phyloP scores from a whole-genome alignment of 2,888 invertebrate species.

The Morpho deidamia region DNA sequence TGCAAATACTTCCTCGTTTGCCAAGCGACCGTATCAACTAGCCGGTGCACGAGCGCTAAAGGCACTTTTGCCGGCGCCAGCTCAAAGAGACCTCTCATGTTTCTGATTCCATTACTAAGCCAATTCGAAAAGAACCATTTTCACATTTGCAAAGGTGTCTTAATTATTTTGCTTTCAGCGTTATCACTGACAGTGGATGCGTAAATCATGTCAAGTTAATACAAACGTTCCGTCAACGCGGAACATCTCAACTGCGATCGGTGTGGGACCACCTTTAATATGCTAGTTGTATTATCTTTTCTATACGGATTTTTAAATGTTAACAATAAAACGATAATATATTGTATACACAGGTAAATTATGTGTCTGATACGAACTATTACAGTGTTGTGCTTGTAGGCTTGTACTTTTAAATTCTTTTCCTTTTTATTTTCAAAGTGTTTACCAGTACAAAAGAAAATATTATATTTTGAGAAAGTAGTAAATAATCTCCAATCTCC shows the following conservation, averaged over 20 bases:
- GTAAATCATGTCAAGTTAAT: constrained; percentile 54
- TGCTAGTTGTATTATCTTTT: constrained; percentile 10
- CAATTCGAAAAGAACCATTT: constrained; percentile 24
- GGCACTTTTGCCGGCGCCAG: constrained; percentile 42
- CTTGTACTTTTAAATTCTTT: neutral
- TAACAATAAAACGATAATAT: no score
- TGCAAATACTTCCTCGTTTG: constrained; percentile 46
- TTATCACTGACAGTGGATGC: constrained; percentile 40
- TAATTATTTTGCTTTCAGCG: constrained; percentile 30
- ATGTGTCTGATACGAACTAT: no score
- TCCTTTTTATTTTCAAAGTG: neutral
- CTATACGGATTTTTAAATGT: neutral
- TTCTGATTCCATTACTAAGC: constrained; percentile 26
- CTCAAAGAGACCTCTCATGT: constrained; percentile 33
- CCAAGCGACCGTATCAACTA: constrained; percentile 54
- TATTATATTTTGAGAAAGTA: no score
- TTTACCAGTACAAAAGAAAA: neutral
- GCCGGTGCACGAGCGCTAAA: constrained; percentile 58
- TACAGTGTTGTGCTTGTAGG: no score
- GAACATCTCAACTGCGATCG: constrained; percentile 40
- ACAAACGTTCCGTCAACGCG: constrained; percentile 49
- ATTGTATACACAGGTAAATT: no score
- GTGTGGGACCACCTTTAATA: constrained; percentile 39
- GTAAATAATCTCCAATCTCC: no score
- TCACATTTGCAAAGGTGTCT: constrained; percentile 26